Percentiles rank a stretch among this genome's conserved stretches.
Conservation (phyloP, 2,888 invertebrate species). For the Eupelmus urozonus region DNA sequence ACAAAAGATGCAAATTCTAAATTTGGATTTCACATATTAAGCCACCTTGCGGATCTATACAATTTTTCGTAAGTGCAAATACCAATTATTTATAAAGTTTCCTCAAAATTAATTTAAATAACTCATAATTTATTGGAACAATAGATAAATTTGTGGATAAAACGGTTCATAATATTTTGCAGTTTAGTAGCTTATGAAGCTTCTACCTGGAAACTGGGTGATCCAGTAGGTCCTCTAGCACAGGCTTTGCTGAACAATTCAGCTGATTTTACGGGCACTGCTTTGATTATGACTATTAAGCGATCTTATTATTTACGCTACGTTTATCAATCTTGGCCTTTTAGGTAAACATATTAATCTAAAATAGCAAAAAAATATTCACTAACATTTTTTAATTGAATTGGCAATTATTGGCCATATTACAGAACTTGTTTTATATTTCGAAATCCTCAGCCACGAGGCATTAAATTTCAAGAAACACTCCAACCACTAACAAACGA, state of each 20-base stretch:
- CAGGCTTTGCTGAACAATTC: not conserved
- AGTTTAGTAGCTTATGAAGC: slow-evolving; percentile 14
- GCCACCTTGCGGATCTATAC: slow-evolving; percentile 9
- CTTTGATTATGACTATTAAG: slow-evolving; percentile 3
- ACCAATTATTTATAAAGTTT: not conserved
- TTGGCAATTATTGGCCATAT: slow-evolving; percentile 24
- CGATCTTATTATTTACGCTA: slow-evolving; percentile 13
- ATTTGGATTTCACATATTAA: slow-evolving; percentile 20
- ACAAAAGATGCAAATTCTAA: slow-evolving; percentile 9
- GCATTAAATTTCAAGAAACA: slow-evolving; percentile 62
- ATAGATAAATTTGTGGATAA: not conserved
- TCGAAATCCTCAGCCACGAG: slow-evolving; percentile 63
- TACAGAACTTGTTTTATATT: slow-evolving; percentile 68
- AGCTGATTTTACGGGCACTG: slow-evolving; percentile 33
- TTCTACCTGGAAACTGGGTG: slow-evolving; percentile 17
- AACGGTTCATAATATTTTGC: slow-evolving; percentile 5
- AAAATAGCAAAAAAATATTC: not conserved
- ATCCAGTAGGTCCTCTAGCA: slow-evolving; percentile 33
- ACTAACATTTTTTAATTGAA: slow-evolving; percentile 67
- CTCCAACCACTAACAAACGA: slow-evolving; percentile 63
- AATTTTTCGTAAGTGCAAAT: slow-evolving; percentile 30
- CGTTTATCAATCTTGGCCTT: slow-evolving; percentile 36
- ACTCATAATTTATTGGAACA: not conserved
- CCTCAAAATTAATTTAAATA: not conserved
- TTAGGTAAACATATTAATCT: slow-evolving; percentile 31